Percentiles rank a stretch among this genome's conserved stretches.
phyloP scores from a whole-genome alignment of 2,888 invertebrate genomes.

The Nineta flava region DNA sequence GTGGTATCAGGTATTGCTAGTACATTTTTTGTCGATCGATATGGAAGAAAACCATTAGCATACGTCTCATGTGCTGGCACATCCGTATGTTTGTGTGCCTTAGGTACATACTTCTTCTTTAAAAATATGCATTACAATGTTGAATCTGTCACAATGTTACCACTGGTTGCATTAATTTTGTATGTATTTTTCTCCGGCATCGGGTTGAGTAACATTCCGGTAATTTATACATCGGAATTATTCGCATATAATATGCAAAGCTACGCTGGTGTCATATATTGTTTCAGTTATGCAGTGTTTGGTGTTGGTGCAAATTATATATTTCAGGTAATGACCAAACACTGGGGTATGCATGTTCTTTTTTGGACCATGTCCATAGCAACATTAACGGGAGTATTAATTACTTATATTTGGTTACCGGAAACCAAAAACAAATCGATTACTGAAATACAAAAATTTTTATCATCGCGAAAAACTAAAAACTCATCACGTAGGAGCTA shows the following conservation, averaged over 20 bases:
- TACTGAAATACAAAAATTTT: slow-evolving; percentile 21
- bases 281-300: slow-evolving; percentile 1
- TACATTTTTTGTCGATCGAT: slow-evolving; percentile 35
- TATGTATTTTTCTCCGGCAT: slow-evolving; percentile 41
- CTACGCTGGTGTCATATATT: slow-evolving; percentile 5
- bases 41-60: slow-evolving; percentile 37
- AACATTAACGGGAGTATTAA: slow-evolving; percentile 18
- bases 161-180: slow-evolving; percentile 35
- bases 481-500: no score
- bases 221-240: slow-evolving; percentile 16
- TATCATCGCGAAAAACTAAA: neutral
- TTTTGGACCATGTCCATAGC: slow-evolving; percentile 30
- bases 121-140: slow-evolving; percentile 19
- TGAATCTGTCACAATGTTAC: slow-evolving; percentile 30
- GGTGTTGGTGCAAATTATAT: slow-evolving; percentile 13
- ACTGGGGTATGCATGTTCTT: slow-evolving; percentile 37
- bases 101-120: slow-evolving; percentile 36
- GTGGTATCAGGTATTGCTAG: neutral
- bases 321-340: slow-evolving; percentile 38
- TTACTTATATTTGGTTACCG: slow-evolving; percentile 21
- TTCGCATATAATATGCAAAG: slow-evolving; percentile 7
- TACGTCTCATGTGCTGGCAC: slow-evolving; percentile 36
- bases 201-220: slow-evolving; percentile 42
- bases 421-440: slow-evolving; percentile 27
- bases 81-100: slow-evolving; percentile 31